Evolutionary conservation across 2,888 invertebrate genomes (phyloP).

Genomic region (Dryobotodes eremita): DNA sequence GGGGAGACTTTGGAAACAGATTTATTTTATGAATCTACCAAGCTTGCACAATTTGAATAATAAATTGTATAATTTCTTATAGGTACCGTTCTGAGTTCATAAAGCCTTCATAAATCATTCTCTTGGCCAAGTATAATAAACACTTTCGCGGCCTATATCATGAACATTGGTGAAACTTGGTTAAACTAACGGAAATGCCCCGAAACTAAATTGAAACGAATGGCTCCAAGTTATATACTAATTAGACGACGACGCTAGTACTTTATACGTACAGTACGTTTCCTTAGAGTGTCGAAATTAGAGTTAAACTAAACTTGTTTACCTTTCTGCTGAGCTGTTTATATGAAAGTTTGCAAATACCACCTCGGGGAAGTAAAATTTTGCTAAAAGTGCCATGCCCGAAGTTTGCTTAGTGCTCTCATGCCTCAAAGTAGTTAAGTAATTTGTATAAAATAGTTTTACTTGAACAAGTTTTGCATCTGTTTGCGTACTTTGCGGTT

Average conservation of each 20-base stretch:
- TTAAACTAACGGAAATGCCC: slow-evolving; percentile 67
- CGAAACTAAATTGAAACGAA: slow-evolving; percentile 85
- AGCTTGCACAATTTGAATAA: slow-evolving; percentile 29
- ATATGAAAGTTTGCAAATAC: slow-evolving; percentile 84
- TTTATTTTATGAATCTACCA: slow-evolving; percentile 20
- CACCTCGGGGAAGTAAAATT: slow-evolving; percentile 81
- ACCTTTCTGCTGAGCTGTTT: slow-evolving; percentile 83
- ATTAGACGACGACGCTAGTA: slow-evolving; percentile 82
- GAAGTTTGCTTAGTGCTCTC: slow-evolving; percentile 74
- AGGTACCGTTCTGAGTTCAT: background rate
- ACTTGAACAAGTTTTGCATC: slow-evolving; percentile 62
- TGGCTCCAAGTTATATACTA: slow-evolving; percentile 82
- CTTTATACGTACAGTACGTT: slow-evolving; percentile 79
- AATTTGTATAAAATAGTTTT: slow-evolving; percentile 69
- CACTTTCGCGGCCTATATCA: slow-evolving; percentile 55
- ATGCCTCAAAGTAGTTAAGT: slow-evolving; percentile 69
- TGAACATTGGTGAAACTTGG: slow-evolving; percentile 63
- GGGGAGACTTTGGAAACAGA: slow-evolving; percentile 18
- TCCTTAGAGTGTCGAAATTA: slow-evolving; percentile 87
- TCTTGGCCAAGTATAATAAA: slow-evolving; percentile 12
- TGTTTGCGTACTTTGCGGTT: slow-evolving; percentile 46
- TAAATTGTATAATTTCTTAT: slow-evolving; percentile 6
- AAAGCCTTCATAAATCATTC: slow-evolving; percentile 23
- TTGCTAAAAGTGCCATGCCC: slow-evolving; percentile 76
- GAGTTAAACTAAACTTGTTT: slow-evolving; percentile 87